A percentile compares a stretch with the other conserved stretches of the same genome.
phyloP scores from a whole-genome alignment of 2,888 invertebrate species.

The Lasioglossum zephyrum region DNA sequence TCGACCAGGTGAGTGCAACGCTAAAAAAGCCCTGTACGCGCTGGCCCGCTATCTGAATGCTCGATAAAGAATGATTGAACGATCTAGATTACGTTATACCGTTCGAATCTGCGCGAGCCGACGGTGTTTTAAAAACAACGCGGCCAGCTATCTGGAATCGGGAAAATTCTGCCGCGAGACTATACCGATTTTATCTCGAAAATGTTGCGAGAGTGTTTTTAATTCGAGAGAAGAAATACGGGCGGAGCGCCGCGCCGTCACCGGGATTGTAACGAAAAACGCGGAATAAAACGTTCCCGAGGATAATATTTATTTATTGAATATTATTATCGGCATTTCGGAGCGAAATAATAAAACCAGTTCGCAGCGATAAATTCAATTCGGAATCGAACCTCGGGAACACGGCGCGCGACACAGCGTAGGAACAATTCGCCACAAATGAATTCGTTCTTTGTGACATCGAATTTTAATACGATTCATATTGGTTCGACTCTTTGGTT shows the following conservation, averaged over 20 bases:
- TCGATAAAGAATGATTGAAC: constrained; percentile 54
- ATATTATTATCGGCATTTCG: constrained; percentile 16
- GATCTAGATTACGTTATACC: constrained; percentile 39
- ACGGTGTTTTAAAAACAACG: constrained; percentile 24
- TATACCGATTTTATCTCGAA: constrained; percentile 42
- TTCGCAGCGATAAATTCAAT: neutral
- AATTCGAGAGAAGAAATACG: constrained; percentile 41
- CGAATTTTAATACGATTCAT: neutral
- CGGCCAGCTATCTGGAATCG: constrained; percentile 25
- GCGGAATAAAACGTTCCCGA: constrained; percentile 1
- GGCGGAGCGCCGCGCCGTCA: constrained; percentile 5
- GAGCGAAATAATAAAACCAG: neutral
- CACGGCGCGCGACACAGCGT: neutral
- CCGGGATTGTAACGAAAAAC: neutral
- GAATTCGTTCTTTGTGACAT: neutral
- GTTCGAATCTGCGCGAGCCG: constrained; percentile 65
- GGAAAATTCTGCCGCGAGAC: constrained; percentile 32
- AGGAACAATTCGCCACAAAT: neutral
- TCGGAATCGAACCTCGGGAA: neutral
- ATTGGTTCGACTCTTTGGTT: neutral
- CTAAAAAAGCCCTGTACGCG: constrained; percentile 13
- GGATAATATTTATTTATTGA: constrained; percentile 27
- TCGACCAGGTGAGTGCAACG: constrained; percentile 87
- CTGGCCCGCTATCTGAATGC: constrained; percentile 19
- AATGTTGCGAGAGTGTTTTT: constrained; percentile 45